Base-by-base conservation (phyloP, 2,113 vertebrate species). In the Seriola dumerili region DNA sequence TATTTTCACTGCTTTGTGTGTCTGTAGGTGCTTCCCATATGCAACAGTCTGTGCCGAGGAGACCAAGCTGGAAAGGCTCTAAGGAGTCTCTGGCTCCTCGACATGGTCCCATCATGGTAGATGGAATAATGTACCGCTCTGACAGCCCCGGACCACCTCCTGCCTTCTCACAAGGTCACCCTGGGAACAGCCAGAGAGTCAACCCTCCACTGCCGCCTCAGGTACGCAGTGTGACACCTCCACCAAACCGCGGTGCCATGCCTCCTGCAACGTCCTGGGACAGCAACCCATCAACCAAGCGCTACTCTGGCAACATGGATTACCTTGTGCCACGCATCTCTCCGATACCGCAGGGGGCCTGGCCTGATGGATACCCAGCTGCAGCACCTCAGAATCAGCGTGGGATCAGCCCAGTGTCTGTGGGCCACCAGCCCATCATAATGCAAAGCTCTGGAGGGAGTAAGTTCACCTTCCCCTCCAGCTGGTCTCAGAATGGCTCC, bases 21-120 rank as follows among this genome's bases (percentile, higher is more conserved):
- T 62, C 1, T 72, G 6, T 34, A 95, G 95, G 91, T 52, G 14
- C 92, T 90, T 94, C 96, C 78, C 93, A 94, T 40, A 95, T 97
- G 16, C 96, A 96, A 86, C 97, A 97, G 67, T 91, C 97, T 0
- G 89, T 99, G 80, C 95, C 97, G 89, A 95, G 98, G 81, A 97
- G 96, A 85, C 96, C 95, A 25, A 99, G 98, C 95, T 99, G 98
- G 98, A 99, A 99, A 91, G 98, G 97, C 68, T 99, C 98, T 14
- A 99, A 98, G 90, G 98, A 99, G 90, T 99, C 98, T 69, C 73
- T 99, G 92, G 96, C 95, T 42, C 96, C 97, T 80, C 93, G 98
- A 64, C 97, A 97, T 0, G 96, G 96, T 16, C 95, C 96, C 52
- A 88, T 96, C 9, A 90, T 98, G 87, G 95, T 94, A 80, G 97